Conservation (phyloP, 2,113 vertebrate species). For the Tyrannus savana region DNA sequence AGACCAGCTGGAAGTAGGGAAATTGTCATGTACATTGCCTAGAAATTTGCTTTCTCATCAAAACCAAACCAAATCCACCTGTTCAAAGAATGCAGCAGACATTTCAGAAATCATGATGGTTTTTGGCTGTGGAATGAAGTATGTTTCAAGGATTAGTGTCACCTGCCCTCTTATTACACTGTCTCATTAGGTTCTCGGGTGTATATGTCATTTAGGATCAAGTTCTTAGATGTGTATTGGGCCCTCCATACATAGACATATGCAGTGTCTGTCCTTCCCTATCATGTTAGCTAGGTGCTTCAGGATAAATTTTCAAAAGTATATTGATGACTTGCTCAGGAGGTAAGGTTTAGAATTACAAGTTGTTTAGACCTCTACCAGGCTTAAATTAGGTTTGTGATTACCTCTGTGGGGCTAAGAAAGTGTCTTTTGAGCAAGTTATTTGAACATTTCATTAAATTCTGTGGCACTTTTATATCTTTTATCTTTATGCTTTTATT, state of each 20-base stretch:
- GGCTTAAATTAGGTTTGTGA: background rate
- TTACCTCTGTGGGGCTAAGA: background rate
- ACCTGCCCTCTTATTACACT: background rate
- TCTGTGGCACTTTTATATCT: background rate
- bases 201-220: background rate
- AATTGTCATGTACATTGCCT: background rate
- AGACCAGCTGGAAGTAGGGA: background rate
- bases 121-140: background rate
- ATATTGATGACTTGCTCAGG: background rate
- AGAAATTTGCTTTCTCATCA: background rate
- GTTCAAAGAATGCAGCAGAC: background rate
- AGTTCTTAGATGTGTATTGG: background rate
- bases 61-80: background rate
- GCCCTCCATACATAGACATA: background rate
- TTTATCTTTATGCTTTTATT: background rate
- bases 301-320: background rate
- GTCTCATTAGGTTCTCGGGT: background rate
- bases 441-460: background rate
- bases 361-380: background rate
- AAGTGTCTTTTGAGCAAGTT: background rate
- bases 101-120: background rate
- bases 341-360: background rate
- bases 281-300: background rate
- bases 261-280: background rate
- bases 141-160: background rate